These are phyloP conservation scores for Sardina pilchardus DNA, from an alignment of 2,113 vertebrate genomes.

Conservation along the genomic window DNA sequence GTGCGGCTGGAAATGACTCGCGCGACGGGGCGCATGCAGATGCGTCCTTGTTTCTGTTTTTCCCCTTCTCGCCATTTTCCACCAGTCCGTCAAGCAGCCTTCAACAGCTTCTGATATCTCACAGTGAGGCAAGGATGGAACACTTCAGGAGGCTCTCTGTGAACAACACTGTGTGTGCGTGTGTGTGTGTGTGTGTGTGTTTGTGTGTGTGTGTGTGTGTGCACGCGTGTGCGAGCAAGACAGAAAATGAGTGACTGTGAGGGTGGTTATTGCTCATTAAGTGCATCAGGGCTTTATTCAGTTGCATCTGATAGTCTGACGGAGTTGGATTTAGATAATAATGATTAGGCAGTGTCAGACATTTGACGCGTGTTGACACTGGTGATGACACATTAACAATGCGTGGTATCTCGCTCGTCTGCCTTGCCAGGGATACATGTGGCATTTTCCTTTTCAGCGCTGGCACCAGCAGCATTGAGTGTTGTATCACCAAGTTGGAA, in stretches of 20 bases:
- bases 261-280: neutral
- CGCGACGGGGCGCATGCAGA: neutral
- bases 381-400: neutral
- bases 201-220: neutral
- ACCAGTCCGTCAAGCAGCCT: neutral
- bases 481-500: no score
- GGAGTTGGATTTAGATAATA: neutral
- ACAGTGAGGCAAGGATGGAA: neutral
- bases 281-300: neutral
- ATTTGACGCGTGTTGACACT: neutral
- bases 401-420: neutral
- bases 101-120: neutral
- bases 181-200: neutral
- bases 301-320: neutral
- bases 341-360: neutral
- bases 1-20: neutral
- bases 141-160: neutral
- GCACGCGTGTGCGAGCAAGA: slow-evolving; percentile 1
- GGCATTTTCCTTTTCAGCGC: neutral
- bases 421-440: neutral
- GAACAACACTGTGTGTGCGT: neutral
- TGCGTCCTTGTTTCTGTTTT: neutral
- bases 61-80: neutral
- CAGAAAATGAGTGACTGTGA: neutral
- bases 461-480: neutral